A percentile compares a stretch with the other conserved stretches of the same genome.
Evolutionary conservation across 2,113 vertebrate genomes (phyloP).

Genomic region (Tenrec ecaudatus): DNA sequence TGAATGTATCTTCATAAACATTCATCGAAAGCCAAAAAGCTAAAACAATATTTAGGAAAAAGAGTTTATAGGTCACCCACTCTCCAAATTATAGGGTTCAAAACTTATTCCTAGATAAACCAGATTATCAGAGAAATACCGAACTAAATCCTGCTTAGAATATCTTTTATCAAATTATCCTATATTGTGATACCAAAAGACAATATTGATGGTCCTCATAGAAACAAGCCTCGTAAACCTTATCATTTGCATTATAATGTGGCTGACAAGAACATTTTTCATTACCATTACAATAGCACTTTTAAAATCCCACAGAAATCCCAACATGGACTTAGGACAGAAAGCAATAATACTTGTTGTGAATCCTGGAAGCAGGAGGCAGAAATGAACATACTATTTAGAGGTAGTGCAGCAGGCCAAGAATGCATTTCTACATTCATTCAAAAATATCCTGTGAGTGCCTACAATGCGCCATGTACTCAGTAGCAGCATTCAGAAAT

Average conservation of each 20-base stretch:
- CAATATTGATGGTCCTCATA: neutral
- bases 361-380: neutral
- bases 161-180: neutral
- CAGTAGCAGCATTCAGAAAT: neutral
- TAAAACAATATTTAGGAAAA: no score
- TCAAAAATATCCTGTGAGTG: neutral
- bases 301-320: constrained; percentile 11
- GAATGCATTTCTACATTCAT: neutral
- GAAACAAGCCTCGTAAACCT: neutral
- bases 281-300: neutral
- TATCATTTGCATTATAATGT: constrained; percentile 6
- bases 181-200: neutral
- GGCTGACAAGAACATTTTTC: neutral
- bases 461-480: neutral
- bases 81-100: neutral
- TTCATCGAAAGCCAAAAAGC: constrained; percentile 38
- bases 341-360: constrained; percentile 22
- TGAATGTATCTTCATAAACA: constrained; percentile 4
- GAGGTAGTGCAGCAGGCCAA: neutral
- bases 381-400: neutral
- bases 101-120: neutral
- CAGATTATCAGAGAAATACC: constrained; percentile 26
- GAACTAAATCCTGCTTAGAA: constrained; percentile 21
- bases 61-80: no score
- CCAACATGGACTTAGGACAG: neutral